Percentiles rank a stretch among this genome's conserved stretches.
These are phyloP conservation scores for Sebastes kiyomatsui DNA, from an alignment of 2,797 vertebrate genomes.

Conservation along the genomic window DNA sequence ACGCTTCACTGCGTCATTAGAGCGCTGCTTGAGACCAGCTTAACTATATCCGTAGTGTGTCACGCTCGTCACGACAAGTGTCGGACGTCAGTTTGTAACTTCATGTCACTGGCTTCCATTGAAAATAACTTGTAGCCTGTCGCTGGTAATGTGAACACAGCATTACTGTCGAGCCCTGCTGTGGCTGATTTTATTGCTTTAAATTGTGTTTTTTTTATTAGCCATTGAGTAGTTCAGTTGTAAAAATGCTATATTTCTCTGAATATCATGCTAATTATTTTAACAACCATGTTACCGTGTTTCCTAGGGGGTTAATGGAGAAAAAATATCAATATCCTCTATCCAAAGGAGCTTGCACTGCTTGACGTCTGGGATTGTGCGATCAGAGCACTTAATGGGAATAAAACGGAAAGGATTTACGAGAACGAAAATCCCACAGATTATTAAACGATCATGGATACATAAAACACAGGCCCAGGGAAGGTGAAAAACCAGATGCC, in stretches of 20 bases:
- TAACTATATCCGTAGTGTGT: neutral
- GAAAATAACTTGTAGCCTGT: no score
- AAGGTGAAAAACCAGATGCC: slow-evolving; percentile 54
- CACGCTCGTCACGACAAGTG: no score
- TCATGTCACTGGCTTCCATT: neutral
- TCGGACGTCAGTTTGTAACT: neutral
- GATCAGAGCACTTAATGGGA: slow-evolving; percentile 46
- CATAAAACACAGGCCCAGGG: slow-evolving; percentile 39
- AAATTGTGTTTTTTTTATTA: neutral
- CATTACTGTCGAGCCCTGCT: neutral
- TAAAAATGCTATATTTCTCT: neutral
- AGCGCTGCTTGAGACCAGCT: neutral
- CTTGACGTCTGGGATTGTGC: slow-evolving; percentile 47
- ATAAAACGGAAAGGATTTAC: slow-evolving; percentile 62
- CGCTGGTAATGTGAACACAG: neutral
- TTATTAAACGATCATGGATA: slow-evolving; percentile 52
- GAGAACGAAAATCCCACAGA: slow-evolving; percentile 49
- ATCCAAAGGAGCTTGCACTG: slow-evolving; percentile 37
- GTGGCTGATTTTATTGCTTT: neutral
- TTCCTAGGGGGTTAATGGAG: slow-evolving; percentile 6
- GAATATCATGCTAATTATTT: neutral
- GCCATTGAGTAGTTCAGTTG: neutral
- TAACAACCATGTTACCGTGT: neutral
- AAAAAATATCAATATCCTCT: slow-evolving; percentile 47
- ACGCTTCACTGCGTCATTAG: no score